These are phyloP conservation scores for Liasis olivaceus DNA, from an alignment of 2,797 vertebrate genomes.

Conservation along the genomic window DNA sequence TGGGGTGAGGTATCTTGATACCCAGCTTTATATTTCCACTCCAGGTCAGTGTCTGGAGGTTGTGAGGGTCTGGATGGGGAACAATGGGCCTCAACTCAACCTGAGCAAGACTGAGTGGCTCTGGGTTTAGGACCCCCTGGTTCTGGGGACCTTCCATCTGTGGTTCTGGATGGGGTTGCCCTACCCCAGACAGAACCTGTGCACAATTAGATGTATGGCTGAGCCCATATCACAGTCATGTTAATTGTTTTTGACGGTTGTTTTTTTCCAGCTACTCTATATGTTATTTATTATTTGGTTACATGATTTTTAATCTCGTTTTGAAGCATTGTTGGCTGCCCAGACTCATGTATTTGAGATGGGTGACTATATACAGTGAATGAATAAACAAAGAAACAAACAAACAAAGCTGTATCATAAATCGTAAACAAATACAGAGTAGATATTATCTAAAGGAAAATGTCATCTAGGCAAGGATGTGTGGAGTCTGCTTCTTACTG, in stretches of 20 bases:
- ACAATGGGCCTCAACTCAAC: neutral
- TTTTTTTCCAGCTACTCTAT: too few species aligned
- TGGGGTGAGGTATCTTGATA: neutral
- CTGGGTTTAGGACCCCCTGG: neutral
- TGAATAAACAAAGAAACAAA: neutral
- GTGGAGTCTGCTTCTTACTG: neutral
- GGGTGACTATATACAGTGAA: neutral
- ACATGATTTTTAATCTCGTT: neutral
- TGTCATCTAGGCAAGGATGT: neutral
- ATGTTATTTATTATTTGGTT: neutral
- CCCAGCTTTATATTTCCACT: neutral
- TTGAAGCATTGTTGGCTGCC: neutral
- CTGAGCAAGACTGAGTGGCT: neutral
- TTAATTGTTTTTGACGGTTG: neutral
- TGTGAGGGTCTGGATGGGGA: neutral
- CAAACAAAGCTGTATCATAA: neutral
- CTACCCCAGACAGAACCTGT: neutral
- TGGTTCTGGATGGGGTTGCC: neutral
- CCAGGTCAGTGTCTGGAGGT: neutral
- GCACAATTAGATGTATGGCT: neutral
- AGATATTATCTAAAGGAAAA: neutral
- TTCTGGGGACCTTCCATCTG: neutral
- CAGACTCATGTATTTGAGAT: neutral
- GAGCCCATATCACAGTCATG: neutral
- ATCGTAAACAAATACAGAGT: neutral